Conservation (phyloP, 2,888 invertebrate species). For the Plagodis dolabraria region DNA sequence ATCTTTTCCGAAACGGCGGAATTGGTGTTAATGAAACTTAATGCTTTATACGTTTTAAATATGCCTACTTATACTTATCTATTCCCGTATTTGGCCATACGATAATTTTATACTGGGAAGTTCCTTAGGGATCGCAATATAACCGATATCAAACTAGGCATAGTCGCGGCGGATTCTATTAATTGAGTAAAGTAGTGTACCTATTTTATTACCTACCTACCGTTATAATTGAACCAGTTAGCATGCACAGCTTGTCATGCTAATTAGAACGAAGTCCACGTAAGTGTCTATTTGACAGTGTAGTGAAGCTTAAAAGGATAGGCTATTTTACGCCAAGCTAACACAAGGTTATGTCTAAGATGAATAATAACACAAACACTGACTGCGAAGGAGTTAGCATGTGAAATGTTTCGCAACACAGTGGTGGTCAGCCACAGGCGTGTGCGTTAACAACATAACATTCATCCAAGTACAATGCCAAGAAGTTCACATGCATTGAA, state of each 20-base stretch:
- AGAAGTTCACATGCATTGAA: conserved; percentile 70
- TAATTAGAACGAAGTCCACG: conserved; percentile 40
- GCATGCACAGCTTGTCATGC: conserved; percentile 27
- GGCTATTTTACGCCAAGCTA: conserved; percentile 55
- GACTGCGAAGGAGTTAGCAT: conserved; percentile 36
- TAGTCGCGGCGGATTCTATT: no score
- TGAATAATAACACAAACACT: conserved; percentile 58
- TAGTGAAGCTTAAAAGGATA: conserved; percentile 50
- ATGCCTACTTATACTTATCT: no score
- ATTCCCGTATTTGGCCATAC: no score
- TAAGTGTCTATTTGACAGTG: conserved; percentile 41
- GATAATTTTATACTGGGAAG: no score
- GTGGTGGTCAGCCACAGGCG: conserved; percentile 42
- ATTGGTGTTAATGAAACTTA: no score
- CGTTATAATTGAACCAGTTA: conserved; percentile 11
- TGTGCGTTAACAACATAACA: conserved; percentile 60
- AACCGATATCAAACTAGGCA: no score
- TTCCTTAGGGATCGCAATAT: no score
- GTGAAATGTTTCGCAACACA: conserved; percentile 68
- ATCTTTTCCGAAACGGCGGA: no score
- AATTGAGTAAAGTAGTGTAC: no score
- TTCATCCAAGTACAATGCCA: conserved; percentile 73
- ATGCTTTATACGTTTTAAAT: no score
- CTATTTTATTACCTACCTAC: no score
- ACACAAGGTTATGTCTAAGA: conserved; percentile 64